Evolutionary conservation across 2,888 invertebrate genomes (phyloP).

Genomic region (Gisinianus flammeolus): DNA sequence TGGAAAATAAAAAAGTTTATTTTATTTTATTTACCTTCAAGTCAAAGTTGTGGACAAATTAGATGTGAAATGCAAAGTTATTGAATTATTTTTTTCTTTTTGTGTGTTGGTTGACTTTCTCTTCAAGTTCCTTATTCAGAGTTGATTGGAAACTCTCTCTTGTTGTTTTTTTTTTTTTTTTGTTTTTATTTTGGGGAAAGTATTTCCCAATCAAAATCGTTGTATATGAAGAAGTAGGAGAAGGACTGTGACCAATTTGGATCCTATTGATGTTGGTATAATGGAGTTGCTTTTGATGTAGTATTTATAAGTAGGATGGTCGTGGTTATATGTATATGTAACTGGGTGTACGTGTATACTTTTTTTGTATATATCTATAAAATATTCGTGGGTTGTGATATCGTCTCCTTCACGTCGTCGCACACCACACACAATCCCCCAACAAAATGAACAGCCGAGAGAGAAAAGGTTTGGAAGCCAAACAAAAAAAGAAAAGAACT

Average conservation of each 20-base stretch:
- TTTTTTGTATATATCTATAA: background rate
- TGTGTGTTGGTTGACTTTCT: too few species aligned
- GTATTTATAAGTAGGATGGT: background rate
- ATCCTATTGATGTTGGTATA: too few species aligned
- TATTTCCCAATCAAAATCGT: too few species aligned
- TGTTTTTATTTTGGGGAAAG: too few species aligned
- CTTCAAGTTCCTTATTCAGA: too few species aligned
- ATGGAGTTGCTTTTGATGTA: background rate
- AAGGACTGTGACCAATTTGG: too few species aligned
- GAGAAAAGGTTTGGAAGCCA: background rate
- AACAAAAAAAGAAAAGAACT: slow-evolving; percentile 4
- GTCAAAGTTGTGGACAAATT: too few species aligned
- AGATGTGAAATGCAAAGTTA: too few species aligned
- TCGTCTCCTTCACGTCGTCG: slow-evolving; percentile 30
- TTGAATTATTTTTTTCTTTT: too few species aligned
- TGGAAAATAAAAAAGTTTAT: too few species aligned
- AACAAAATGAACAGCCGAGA: slow-evolving; percentile 25
- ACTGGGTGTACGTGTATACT: background rate
- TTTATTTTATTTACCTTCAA: too few species aligned
- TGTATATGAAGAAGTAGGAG: background rate
- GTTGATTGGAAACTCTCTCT: background rate
- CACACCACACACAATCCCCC: slow-evolving; percentile 11
- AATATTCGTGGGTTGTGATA: background rate
- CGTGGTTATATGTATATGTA: background rate
- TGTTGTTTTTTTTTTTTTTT: background rate